Evolutionary conservation across 2,797 vertebrate species (phyloP).

Genomic region (Ciconia nigra): DNA sequence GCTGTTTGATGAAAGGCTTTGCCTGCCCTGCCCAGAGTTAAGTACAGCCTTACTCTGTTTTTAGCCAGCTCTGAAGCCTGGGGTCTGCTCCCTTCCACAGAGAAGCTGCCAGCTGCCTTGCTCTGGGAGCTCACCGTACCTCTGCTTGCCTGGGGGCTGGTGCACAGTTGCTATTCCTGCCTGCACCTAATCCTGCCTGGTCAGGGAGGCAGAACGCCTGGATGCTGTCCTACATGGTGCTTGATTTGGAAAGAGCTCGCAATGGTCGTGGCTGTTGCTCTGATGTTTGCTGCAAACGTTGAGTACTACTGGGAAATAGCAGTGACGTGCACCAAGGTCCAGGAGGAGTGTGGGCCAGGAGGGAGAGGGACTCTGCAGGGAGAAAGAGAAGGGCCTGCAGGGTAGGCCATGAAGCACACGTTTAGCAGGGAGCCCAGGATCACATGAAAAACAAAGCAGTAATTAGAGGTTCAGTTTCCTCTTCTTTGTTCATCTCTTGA

Average conservation of each 20-base stretch:
- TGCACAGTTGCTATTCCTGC: neutral
- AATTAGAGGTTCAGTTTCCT: neutral
- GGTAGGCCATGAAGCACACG: neutral
- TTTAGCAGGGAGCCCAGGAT: neutral
- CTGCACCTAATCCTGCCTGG: neutral
- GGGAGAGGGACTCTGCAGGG: neutral
- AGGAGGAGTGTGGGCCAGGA: neutral
- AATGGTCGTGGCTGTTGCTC: neutral
- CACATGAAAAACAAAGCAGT: neutral
- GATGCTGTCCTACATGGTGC: accelerated
- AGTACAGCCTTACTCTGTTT: neutral
- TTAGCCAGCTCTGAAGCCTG: slow-evolving; percentile 11
- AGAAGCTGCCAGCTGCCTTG: neutral
- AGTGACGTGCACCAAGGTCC: too few relatives aligned
- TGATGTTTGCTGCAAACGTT: neutral
- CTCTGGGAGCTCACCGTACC: neutral
- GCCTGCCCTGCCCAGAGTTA: neutral
- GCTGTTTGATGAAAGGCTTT: neutral
- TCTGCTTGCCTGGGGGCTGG: neutral
- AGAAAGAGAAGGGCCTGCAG: neutral
- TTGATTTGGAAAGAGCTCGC: neutral
- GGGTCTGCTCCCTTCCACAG: neutral
- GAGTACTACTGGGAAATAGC: neutral
- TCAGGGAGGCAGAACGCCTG: neutral
- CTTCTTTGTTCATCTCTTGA: neutral